Base-by-base conservation (phyloP, 2,888 invertebrate genomes). In the Apeira syringaria region DNA sequence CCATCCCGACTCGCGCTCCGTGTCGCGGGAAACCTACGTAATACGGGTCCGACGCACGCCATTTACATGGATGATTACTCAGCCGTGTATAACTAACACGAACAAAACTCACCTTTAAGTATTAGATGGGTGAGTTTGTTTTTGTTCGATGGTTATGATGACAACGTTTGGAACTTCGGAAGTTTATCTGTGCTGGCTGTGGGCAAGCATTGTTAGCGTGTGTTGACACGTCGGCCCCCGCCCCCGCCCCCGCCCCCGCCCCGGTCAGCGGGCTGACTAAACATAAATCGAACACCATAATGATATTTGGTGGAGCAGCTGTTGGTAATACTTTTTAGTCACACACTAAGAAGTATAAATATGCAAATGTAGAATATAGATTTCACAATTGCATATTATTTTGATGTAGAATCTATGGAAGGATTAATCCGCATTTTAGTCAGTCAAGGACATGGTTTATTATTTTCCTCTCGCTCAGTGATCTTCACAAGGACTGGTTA, bases 51-150 rank as follows among this genome's bases (percentile, higher is more conserved):
- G 68, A 74, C 73, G 76, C 74, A 77, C 74, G 69, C 71, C 74
- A 82, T 84, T 83, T 84, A 80, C 81, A 84, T 83, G 78, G 82
- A 79, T 82, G 79, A 81, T 82, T 80, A 80, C 81, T 79, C 74
- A 69, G 61, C 53, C 61, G 57, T 59, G 62, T 39, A 53, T 37
- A 45, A 5, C 32, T 37, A 44, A 31, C 33, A 28, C 59, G 43
- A 43, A 42, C 64, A 50, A 74, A 63, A 69, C 60, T 56, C 43
- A 47, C 22, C 63, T 59, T 51, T 74, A 65, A 35, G 31, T 45
- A 18, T 49, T 42, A 27, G 34, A 7, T 0, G 13, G 37, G 64
- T 70, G 46, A 63, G 73, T 53, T 56, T 50, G 52, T 59, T 69
- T 64, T 74, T 46, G 61, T 55, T 22, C 55, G 59, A 46, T 42